phyloP scores from a whole-genome alignment of 2,888 invertebrate species.

The Acanthosepion pharaonis region DNA sequence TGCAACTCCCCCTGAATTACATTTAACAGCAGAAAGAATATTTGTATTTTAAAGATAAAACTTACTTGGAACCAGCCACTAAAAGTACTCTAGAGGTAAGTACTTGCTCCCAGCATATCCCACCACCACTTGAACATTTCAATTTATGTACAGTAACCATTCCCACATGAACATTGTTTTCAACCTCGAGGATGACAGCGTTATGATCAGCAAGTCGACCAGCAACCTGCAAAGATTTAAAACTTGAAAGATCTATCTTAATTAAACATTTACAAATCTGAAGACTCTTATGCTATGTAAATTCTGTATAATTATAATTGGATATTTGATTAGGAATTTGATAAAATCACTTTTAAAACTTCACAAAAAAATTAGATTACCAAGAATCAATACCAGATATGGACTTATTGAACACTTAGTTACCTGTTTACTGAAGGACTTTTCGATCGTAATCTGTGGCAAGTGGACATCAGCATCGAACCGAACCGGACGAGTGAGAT shows the following conservation, averaged over 20 bases:
- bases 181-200: constrained; percentile 66
- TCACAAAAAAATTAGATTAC: not conserved
- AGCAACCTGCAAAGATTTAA: constrained; percentile 55
- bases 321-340: too few relatives aligned
- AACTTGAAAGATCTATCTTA: too few relatives aligned
- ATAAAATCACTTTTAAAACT: too few relatives aligned
- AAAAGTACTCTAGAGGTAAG: constrained; percentile 66
- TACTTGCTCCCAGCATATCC: constrained; percentile 69
- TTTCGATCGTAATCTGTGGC: constrained; percentile 62
- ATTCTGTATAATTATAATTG: too few relatives aligned
- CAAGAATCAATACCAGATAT: not conserved
- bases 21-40: too few relatives aligned
- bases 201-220: constrained; percentile 58
- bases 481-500: constrained; percentile 54
- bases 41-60: not conserved
- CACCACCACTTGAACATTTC: constrained; percentile 62
- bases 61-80: constrained; percentile 68
- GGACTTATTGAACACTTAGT: not conserved
- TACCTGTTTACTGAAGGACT: constrained; percentile 60
- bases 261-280: too few relatives aligned
- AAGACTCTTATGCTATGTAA: too few relatives aligned
- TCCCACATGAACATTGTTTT: constrained; percentile 68
- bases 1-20: too few relatives aligned
- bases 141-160: constrained; percentile 64
- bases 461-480: constrained; percentile 63